A percentile compares a stretch with the other conserved stretches of the same genome.
phyloP scores from a whole-genome alignment of 2,888 invertebrate species.

The Tromatobia lineatoria region DNA sequence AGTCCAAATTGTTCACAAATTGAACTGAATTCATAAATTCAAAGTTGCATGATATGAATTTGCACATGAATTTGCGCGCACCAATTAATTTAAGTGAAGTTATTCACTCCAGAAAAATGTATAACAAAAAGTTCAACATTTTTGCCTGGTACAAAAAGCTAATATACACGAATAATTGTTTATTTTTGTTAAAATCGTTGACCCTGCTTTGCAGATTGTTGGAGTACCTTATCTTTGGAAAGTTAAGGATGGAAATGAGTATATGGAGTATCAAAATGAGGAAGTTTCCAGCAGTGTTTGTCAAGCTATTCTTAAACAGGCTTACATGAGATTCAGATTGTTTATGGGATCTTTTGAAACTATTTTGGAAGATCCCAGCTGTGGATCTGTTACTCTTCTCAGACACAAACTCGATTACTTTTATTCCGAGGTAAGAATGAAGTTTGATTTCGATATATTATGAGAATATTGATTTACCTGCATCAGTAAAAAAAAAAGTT shows the following conservation, averaged over 20 bases:
- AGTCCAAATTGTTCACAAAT: too few relatives aligned
- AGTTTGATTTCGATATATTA: not conserved
- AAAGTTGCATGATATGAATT: too few relatives aligned
- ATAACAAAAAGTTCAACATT: too few relatives aligned
- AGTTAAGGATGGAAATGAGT: constrained; percentile 90
- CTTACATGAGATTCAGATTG: constrained; percentile 94
- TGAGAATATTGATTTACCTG: not conserved
- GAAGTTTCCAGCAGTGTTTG: constrained; percentile 93
- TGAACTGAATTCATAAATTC: too few relatives aligned
- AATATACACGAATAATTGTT: too few relatives aligned
- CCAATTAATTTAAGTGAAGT: too few relatives aligned
- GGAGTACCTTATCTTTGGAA: constrained; percentile 91
- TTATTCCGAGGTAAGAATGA: constrained; percentile 89
- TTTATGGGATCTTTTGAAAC: constrained; percentile 92
- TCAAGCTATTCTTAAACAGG: constrained; percentile 90
- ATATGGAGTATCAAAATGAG: constrained; percentile 92
- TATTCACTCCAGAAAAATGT: too few relatives aligned
- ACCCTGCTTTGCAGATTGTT: constrained; percentile 88
- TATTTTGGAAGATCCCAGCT: constrained; percentile 87
- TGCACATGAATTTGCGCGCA: too few relatives aligned
- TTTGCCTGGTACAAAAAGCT: too few relatives aligned
- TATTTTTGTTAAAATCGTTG: too few relatives aligned
- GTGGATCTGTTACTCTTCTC: constrained; percentile 87
- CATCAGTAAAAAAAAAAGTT: too few relatives aligned
- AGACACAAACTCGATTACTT: constrained; percentile 92